A percentile compares a stretch with the other conserved stretches of the same genome.
Conservation (phyloP, 2,888 invertebrate species). For the Harpalus rubripes region DNA sequence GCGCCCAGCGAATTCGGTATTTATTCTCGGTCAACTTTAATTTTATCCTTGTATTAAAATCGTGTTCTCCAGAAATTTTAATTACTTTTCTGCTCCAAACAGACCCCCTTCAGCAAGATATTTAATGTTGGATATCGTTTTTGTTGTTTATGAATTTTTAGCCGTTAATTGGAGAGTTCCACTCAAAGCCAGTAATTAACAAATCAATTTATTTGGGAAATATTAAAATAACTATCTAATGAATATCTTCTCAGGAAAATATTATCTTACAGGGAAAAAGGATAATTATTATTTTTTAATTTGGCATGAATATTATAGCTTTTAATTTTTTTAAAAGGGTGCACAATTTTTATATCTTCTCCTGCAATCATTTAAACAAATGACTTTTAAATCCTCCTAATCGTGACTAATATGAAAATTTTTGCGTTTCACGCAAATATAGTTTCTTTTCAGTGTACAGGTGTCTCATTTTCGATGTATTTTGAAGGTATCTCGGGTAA, state of each 20-base stretch:
- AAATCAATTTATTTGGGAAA: slow-evolving; percentile 41
- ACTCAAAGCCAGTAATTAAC: slow-evolving; percentile 51
- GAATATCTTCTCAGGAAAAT: background rate
- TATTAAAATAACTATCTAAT: slow-evolving; percentile 14
- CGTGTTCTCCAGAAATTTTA: slow-evolving; percentile 66
- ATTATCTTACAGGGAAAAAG: background rate
- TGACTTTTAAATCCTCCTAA: too few relatives aligned
- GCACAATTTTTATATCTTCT: too few relatives aligned
- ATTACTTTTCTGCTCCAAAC: slow-evolving; percentile 64
- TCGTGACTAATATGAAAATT: too few relatives aligned
- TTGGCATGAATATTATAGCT: too few relatives aligned
- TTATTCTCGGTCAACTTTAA: slow-evolving; percentile 75
- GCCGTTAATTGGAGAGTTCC: slow-evolving; percentile 43
- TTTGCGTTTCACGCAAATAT: too few relatives aligned
- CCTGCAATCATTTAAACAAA: too few relatives aligned
- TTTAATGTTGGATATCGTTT: slow-evolving; percentile 55
- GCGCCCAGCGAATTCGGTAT: slow-evolving; percentile 73
- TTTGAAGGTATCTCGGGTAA: too few relatives aligned
- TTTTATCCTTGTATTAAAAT: slow-evolving; percentile 72
- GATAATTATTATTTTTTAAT: slow-evolving; percentile 3
- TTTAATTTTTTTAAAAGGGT: too few relatives aligned
- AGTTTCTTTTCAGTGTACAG: too few relatives aligned
- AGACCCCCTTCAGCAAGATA: slow-evolving; percentile 51
- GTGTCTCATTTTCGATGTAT: too few relatives aligned
- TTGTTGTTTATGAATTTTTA: slow-evolving; percentile 42